Evolutionary conservation across 2,797 vertebrate species (phyloP), one percentile per base, ranked within the genome.

Genomic region (Ciconia nigra): DNA sequence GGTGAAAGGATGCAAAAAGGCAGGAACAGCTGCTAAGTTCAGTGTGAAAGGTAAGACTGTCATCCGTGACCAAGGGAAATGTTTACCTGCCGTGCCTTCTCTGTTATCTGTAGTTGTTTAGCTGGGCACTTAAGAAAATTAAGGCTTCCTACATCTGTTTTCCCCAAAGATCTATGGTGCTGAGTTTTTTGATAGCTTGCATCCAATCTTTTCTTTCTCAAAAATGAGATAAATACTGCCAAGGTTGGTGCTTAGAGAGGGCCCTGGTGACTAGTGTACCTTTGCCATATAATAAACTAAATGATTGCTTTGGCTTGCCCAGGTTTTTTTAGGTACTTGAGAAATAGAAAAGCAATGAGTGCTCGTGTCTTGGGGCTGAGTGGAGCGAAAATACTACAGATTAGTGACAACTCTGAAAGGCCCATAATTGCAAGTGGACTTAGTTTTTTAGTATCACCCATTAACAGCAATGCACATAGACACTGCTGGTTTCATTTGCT

Each of bases 221-320:
- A 77, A 97, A 95, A 88, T 66, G 13, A 95, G 67, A 59, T 67
- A 82, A 83, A 66, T 81, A 41, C 67, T 83, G 41, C 10, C 84
- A 91, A 83, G 65, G 8, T n/a, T 63, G 31, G 41, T 29, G 22
- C 58, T 87, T 83, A 81, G 74, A 89, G 47, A 74, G 62, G 74
- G 47, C 78, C 57, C 87, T 52, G 47, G 61, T 71, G 90, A 76
- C 72, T 74, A 52, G 49, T 76, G 61, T 86, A 78, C 46, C 66
- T 96, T 91, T 83, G 39, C 80, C 10, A 21, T 71, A 46, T 83
- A 89, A 62, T 97, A 94, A 95, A 95, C 91, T 69, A 89, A 95
- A 87, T 85, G 21, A 90, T 86, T 93, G 19, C 62, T 93, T 95
- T 96, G 63, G 33, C 51, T 96, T 72, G 29, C 39, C 24, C 41